phyloP scores from a whole-genome alignment of 2,797 vertebrate genomes.

The Peromyscus eremicus region DNA sequence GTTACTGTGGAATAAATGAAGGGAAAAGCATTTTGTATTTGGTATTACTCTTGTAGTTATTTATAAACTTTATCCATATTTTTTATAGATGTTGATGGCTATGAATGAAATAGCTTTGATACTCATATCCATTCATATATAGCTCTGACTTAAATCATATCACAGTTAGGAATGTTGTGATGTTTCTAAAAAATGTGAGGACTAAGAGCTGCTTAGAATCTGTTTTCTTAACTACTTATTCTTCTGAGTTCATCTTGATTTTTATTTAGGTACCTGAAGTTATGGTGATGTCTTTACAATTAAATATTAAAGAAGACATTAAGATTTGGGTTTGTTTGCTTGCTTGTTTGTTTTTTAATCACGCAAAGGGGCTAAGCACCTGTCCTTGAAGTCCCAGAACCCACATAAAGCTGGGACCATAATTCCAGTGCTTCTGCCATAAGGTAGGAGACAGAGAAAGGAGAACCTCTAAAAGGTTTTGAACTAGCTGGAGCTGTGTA shows the following conservation, averaged over 20 bases:
- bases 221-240: neutral
- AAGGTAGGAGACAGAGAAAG: neutral
- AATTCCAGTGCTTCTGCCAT: neutral
- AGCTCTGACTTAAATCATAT: neutral
- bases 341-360: neutral
- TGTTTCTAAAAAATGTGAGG: conserved; percentile 51
- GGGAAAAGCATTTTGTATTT: conserved; percentile 49
- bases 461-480: neutral
- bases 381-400: neutral
- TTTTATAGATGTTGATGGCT: conserved; percentile 32
- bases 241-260: conserved; percentile 14
- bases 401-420: neutral
- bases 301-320: conserved; percentile 56
- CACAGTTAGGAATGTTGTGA: conserved; percentile 34
- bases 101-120: neutral
- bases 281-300: conserved; percentile 42
- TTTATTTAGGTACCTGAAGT: neutral
- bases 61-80: conserved; percentile 5
- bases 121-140: too few relatives aligned
- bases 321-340: neutral
- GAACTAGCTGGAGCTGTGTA: neutral
- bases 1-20: conserved; percentile 50
- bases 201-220: conserved; percentile 20
- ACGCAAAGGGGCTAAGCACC: neutral
- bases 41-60: conserved; percentile 29